Evolutionary conservation across 2,888 invertebrate genomes (phyloP), one percentile per base, ranked within the genome.

Genomic region (Dermolepida albohirtum): DNA sequence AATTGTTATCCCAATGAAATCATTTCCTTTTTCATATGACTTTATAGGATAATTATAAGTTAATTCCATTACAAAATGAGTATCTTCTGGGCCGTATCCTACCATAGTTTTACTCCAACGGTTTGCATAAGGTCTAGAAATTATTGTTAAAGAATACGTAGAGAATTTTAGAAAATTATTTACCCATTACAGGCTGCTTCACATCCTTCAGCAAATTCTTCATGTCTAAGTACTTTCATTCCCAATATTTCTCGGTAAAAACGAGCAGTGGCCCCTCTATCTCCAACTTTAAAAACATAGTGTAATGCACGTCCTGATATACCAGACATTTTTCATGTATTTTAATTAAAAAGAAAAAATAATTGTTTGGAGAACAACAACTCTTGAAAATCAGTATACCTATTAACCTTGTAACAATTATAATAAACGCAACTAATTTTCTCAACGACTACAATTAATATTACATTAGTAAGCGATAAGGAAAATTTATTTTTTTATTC

Each of bases 31-130:
- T 75, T 93, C 90, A 79, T 99, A 98, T 57, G 88, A 86, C 71
- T 91, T 91, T 17, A 98, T 89, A 17, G 96, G 96, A 81, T 99
- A 99, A 82, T 99, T 99, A 83, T 98, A 99, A 10, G 98, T 98
- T 50, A 99, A 86, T 81, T 99, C 98, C 17, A 98, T 87, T 0
- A 96, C 98, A 85, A 98, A 99, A 84, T 98, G 94, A 63, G 89
- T 87, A 76, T 96, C 93, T 84, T 99, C 99, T 0, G 94, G 91
- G 0, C 98, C 98, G 84, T 97, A 99, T 1, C 98, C 99, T 51
- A 98, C 89, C 98, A 99, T 99, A 0, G 98, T 98, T 85, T 99
- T 99, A 80, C 97, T 97, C 99, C 99, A 99, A 75, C 95, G 91
- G 77, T 96, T 97, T 77, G 94, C 95, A 79, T 98, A 98, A 0